A percentile compares a stretch with the other conserved stretches of the same genome.
Evolutionary conservation across 2,797 vertebrate genomes (phyloP).

Genomic region (Selene dorsalis): DNA sequence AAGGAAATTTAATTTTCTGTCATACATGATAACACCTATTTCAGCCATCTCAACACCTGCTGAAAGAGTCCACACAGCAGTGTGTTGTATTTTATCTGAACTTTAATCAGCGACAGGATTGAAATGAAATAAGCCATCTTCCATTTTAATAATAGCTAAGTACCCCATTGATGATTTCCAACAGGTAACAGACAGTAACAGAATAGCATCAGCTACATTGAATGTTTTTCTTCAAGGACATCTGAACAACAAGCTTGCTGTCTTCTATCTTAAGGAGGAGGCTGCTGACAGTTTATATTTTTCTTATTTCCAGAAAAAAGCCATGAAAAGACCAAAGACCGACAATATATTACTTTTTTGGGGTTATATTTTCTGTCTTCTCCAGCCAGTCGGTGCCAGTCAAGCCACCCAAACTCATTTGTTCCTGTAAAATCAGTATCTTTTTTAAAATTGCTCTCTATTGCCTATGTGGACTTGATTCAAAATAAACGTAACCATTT

Average conservation of each 20-base stretch:
- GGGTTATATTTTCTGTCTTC: background rate
- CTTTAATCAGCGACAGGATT: constrained; percentile 45
- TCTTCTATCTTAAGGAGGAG: background rate
- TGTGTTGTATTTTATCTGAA: constrained; percentile 15
- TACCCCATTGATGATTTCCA: constrained; percentile 57
- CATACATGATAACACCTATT: too few relatives aligned
- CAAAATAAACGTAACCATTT: background rate
- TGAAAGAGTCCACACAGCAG: background rate
- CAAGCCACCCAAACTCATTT: background rate
- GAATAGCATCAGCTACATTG: background rate
- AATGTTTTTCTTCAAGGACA: constrained; percentile 45
- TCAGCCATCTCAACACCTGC: too few relatives aligned
- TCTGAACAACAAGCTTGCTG: background rate
- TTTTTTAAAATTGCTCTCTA: too few relatives aligned
- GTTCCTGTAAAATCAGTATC: background rate
- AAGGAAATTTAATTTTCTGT: background rate
- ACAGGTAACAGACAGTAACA: constrained; percentile 32
- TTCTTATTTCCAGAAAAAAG: too few relatives aligned
- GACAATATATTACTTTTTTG: background rate
- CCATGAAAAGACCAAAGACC: background rate
- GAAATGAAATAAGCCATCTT: constrained; percentile 53
- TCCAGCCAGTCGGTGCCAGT: background rate
- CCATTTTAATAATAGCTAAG: constrained; percentile 54
- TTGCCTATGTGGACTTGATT: background rate
- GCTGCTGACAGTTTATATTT: background rate